These are phyloP conservation scores for Thera obeliscata DNA, from an alignment of 2,888 invertebrate species.

Conservation along the genomic window DNA sequence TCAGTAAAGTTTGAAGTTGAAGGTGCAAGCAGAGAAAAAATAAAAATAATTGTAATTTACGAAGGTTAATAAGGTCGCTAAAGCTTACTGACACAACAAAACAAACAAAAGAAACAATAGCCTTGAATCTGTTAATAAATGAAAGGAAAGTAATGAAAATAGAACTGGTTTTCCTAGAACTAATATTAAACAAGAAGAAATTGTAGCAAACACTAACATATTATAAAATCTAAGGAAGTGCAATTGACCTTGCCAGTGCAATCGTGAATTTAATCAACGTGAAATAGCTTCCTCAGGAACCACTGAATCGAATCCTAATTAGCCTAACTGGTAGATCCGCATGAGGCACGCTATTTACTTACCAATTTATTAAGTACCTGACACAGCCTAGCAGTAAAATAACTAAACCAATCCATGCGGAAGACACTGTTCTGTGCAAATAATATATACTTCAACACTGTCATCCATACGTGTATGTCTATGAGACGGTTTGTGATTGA, in stretches of 20 bases:
- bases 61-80: no score
- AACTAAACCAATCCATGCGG: slow-evolving; percentile 3
- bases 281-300: slow-evolving; percentile 24
- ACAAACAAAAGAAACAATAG: not conserved
- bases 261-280: slow-evolving; percentile 7
- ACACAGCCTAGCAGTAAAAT: not conserved
- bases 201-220: not conserved
- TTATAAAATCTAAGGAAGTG: slow-evolving; percentile 5
- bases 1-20: no score
- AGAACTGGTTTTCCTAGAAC: not conserved
- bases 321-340: slow-evolving; percentile 24
- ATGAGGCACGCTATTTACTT: slow-evolving; percentile 19
- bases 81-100: no score
- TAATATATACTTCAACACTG: not conserved
- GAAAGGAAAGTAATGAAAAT: not conserved
- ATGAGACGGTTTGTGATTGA: no score
- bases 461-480: not conserved
- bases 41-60: no score
- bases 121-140: not conserved
- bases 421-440: not conserved
- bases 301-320: slow-evolving; percentile 24
- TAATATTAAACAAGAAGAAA: no score
- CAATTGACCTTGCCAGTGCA: slow-evolving; percentile 10
- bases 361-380: slow-evolving; percentile 18
- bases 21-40: no score